These are phyloP conservation scores for Morpho achilles DNA, from an alignment of 2,888 invertebrate species.

Conservation along the genomic window DNA sequence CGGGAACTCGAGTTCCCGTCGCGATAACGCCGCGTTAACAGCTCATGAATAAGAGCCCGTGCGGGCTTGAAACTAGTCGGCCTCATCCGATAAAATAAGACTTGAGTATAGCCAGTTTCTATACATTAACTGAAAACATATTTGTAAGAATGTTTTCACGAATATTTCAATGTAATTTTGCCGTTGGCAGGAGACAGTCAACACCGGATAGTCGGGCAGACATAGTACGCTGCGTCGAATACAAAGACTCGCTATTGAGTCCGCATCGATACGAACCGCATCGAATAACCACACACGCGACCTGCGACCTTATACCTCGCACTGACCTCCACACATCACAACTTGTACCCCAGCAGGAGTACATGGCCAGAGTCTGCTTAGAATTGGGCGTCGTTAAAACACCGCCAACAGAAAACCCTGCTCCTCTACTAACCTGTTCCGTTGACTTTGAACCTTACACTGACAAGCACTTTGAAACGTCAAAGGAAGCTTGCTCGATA, in stretches of 20 bases:
- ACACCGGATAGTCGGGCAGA: slow-evolving; percentile 65
- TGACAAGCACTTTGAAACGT: slow-evolving; percentile 48
- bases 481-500: slow-evolving; percentile 59
- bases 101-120: too few species aligned
- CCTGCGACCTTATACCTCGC: slow-evolving; percentile 66
- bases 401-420: slow-evolving; percentile 37
- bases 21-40: too few species aligned
- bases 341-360: slow-evolving; percentile 39
- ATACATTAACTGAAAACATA: too few species aligned
- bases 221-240: slow-evolving; percentile 71
- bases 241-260: slow-evolving; percentile 49
- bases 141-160: too few species aligned
- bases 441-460: slow-evolving; percentile 59
- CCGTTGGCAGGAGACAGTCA: slow-evolving; percentile 45
- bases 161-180: too few species aligned
- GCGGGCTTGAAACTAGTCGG: too few species aligned
- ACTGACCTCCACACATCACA: slow-evolving; percentile 3
- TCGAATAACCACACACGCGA: slow-evolving; percentile 43
- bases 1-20: too few species aligned
- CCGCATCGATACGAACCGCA: slow-evolving; percentile 45
- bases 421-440: slow-evolving; percentile 52
- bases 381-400: slow-evolving; percentile 68
- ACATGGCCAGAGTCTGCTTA: slow-evolving; percentile 74
- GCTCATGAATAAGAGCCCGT: too few species aligned
- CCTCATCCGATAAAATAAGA: too few species aligned